Evolutionary conservation across 2,888 invertebrate genomes (phyloP), one percentile per base, ranked within the genome.

Genomic region (Eristalis arbustorum): DNA sequence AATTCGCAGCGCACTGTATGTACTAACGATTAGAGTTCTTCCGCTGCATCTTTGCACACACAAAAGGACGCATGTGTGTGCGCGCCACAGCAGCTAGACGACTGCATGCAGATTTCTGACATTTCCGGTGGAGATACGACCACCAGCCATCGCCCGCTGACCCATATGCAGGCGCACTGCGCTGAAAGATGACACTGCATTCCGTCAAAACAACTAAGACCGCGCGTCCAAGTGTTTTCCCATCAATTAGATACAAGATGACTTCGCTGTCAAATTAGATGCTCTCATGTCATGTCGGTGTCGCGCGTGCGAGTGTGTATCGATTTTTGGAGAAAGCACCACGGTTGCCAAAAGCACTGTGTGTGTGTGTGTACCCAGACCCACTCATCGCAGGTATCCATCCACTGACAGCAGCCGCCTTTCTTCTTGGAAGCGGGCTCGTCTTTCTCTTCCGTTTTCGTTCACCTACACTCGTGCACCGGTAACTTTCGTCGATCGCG

Each of bases 1-100:
- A 88, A 88, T 88, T 88, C 78, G 68, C 73, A 68, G 73, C 73
- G 80, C 75, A n/a, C n/a, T n/a, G 79, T 74, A 63, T 87, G 87
- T 83, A 79, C 83, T 87, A 83, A 83, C 87, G 87, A 87, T 87
- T 87, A 87, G 83, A 87, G 75, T 72, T 83, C 83, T 83, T 87
- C 87, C 87, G 87, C 67, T 87, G 62, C 62, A 72, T 80, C 80
- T 74, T 79, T 42, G 64, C 64, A 34, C 31, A 49, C 31, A 68
- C 31, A 37, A 13, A 49, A 5, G 25, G 18, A 18, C 67, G 3
- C 37, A 11, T 49, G 18, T 68, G 56, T 25, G 63, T 68, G 18
- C n/a, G 63, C 57, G 28, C 63, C 14, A 37, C 42, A 56, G 69
- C 57, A 42, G 57, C 68, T 76, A 77, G 73, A 69, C 72, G 73